phyloP scores from a whole-genome alignment of 2,113 vertebrate species.

The Lethenteron reissneri region DNA sequence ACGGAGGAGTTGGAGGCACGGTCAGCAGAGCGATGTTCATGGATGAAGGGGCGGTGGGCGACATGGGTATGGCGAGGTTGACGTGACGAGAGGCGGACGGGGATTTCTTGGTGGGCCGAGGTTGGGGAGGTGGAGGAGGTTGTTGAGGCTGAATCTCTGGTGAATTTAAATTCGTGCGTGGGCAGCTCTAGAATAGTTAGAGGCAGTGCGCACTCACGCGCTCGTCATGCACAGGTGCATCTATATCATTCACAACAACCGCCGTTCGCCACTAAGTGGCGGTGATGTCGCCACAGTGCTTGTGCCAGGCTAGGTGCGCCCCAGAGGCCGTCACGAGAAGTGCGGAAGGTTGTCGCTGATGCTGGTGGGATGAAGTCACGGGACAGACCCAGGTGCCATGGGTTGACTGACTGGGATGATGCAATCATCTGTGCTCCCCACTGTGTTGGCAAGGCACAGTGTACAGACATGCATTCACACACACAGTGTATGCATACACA shows the following conservation, averaged over 20 bases:
- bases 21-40: conserved; percentile 64
- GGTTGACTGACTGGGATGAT: background rate
- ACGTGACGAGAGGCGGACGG: too few relatives aligned
- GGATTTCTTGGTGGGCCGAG: background rate
- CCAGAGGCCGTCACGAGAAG: background rate
- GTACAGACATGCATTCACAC: too few relatives aligned
- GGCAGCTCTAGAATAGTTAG: background rate
- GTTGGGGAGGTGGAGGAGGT: background rate
- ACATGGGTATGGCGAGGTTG: background rate
- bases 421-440: background rate
- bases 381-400: background rate
- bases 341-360: background rate
- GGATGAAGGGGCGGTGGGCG: conserved; percentile 19
- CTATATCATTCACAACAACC: too few relatives aligned
- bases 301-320: background rate
- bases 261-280: too few relatives aligned
- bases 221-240: too few relatives aligned
- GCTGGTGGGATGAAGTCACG: background rate
- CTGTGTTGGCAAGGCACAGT: background rate
- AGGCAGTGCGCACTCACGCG: too few relatives aligned
- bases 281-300: too few relatives aligned
- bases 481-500: background rate
- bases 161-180: background rate
- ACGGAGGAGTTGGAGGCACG: conserved; percentile 57
- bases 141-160: conserved; percentile 3